A percentile compares a stretch with the other conserved stretches of the same genome.
These are phyloP conservation scores for Alca torda DNA, from an alignment of 2,797 vertebrate species.

Conservation along the genomic window DNA sequence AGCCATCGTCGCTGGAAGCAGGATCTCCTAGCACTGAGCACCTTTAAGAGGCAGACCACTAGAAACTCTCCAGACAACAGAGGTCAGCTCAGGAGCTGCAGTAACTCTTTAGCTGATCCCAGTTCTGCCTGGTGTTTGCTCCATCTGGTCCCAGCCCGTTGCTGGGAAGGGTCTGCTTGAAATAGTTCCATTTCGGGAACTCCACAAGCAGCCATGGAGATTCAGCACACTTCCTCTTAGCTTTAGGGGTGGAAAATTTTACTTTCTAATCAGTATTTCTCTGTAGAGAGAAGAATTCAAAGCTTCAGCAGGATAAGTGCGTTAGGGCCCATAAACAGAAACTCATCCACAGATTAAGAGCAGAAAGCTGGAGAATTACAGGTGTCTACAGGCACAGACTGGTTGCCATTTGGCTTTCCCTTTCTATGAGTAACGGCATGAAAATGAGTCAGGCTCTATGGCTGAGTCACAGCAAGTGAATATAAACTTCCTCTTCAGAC, in stretches of 20 bases:
- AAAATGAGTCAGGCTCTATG: slow-evolving; percentile 37
- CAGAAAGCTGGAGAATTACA: slow-evolving; percentile 46
- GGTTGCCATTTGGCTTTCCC: slow-evolving; percentile 35
- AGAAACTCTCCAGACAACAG: not conserved
- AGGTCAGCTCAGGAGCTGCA: not conserved
- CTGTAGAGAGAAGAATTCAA: not conserved
- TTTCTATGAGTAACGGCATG: slow-evolving; percentile 43
- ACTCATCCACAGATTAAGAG: not conserved
- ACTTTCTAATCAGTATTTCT: not conserved
- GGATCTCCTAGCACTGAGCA: not conserved
- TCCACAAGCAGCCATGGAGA: not conserved
- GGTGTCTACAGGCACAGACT: slow-evolving; percentile 64
- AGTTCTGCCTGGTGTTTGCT: not conserved
- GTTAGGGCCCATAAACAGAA: not conserved
- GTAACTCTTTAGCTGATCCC: not conserved
- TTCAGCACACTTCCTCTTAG: not conserved
- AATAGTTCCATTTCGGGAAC: not conserved
- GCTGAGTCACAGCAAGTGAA: slow-evolving; percentile 26
- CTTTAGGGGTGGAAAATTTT: not conserved
- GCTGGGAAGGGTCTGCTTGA: not conserved
- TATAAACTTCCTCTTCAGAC: slow-evolving; percentile 7
- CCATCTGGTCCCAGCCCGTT: not conserved
- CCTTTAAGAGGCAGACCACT: not conserved
- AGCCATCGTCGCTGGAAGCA: fast-evolving
- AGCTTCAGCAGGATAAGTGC: not conserved